phyloP scores from a whole-genome alignment of 2,888 invertebrate species.

The Agrotis segetum region DNA sequence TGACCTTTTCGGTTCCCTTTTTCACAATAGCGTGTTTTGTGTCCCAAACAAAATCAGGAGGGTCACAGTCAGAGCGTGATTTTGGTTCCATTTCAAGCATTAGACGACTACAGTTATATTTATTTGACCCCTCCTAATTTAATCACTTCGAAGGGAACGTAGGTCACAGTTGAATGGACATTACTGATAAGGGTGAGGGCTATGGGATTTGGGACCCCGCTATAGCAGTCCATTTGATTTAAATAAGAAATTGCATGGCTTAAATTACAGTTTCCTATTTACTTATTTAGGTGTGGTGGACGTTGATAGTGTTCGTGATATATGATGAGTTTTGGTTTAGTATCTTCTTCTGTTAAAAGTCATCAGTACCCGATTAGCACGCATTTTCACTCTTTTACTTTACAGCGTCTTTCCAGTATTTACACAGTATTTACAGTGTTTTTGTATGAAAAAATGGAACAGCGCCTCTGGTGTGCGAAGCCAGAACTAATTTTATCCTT shows the following conservation, averaged over 20 bases:
- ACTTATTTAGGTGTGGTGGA: constrained; percentile 26
- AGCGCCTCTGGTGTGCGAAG: too few species aligned
- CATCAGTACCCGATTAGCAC: too few species aligned
- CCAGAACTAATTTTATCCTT: too few species aligned
- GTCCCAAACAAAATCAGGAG: constrained; percentile 41
- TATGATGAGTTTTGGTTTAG: not conserved
- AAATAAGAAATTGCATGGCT: constrained; percentile 73
- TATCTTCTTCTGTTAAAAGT: not conserved
- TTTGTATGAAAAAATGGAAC: too few species aligned
- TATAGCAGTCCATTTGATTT: constrained; percentile 74
- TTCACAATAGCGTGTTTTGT: constrained; percentile 25
- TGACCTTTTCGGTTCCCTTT: constrained; percentile 46
- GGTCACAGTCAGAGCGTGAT: constrained; percentile 71
- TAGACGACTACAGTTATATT: constrained; percentile 55
- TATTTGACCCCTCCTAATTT: constrained; percentile 61
- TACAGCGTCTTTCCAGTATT: too few species aligned
- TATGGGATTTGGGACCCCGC: constrained; percentile 59
- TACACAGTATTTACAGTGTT: too few species aligned
- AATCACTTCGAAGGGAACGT: constrained; percentile 60
- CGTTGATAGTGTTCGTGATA: not conserved
- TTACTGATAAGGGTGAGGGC: constrained; percentile 67
- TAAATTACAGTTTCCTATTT: constrained; percentile 43
- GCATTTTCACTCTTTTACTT: too few species aligned
- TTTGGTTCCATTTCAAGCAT: constrained; percentile 69
- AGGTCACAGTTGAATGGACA: constrained; percentile 57